Percentiles rank a stretch among this genome's conserved stretches.
Evolutionary conservation across 2,797 vertebrate species (phyloP).

Genomic region (Galaxias olidus): DNA sequence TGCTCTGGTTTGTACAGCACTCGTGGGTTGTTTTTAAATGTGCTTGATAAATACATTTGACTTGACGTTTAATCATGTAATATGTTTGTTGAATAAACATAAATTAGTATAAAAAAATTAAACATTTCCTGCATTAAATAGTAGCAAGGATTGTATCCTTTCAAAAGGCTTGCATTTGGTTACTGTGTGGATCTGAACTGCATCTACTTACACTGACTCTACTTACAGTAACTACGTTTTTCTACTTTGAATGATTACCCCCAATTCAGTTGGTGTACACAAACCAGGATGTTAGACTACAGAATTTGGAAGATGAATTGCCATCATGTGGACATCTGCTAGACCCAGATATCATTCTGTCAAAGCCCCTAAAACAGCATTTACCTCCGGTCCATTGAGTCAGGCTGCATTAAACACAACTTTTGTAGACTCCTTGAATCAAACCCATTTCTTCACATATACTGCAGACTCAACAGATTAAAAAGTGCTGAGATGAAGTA

Average conservation of each 20-base stretch:
- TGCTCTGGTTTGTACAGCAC: no score
- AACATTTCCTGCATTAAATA: no score
- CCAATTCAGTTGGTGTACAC: slow-evolving; percentile 25
- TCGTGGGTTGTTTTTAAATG: no score
- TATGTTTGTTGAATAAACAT: no score
- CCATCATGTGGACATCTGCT: slow-evolving; percentile 42
- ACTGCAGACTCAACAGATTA: slow-evolving; percentile 40
- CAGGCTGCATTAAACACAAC: slow-evolving; percentile 59
- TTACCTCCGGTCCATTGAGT: slow-evolving; percentile 43
- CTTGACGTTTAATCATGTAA: no score
- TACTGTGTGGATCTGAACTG: neutral
- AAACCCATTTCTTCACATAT: slow-evolving; percentile 34
- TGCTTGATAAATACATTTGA: no score
- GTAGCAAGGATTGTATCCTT: neutral
- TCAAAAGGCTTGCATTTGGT: neutral
- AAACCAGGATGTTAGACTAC: slow-evolving; percentile 46
- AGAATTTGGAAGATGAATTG: slow-evolving; percentile 57
- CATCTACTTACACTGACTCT: neutral
- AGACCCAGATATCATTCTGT: slow-evolving; percentile 54
- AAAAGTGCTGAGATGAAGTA: slow-evolving; percentile 19
- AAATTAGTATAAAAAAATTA: no score
- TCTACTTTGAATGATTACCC: slow-evolving; percentile 24
- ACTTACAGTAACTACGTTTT: slow-evolving; percentile 16
- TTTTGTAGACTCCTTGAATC: slow-evolving; percentile 69
- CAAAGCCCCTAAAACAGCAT: slow-evolving; percentile 42